These are phyloP conservation scores for Ernsta delagoae DNA, from an alignment of 2,888 invertebrate species.

Conservation along the genomic window DNA sequence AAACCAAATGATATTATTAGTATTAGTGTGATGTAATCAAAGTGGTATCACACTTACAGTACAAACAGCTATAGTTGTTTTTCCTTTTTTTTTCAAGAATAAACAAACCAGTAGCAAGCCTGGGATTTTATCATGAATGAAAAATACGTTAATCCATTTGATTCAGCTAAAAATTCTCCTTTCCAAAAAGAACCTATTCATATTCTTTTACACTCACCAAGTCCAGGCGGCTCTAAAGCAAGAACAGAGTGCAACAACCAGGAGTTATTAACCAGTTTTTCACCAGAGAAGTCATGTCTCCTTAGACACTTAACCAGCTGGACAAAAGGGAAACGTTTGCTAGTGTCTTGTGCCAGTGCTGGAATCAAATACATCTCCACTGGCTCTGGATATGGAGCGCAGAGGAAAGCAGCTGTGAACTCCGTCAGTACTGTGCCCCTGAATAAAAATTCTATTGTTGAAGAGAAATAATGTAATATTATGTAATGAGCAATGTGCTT, in stretches of 20 bases:
- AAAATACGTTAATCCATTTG: neutral
- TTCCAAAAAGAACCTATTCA: no score
- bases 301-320: conserved; percentile 73
- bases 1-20: conserved; percentile 37
- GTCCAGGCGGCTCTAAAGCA: conserved; percentile 86
- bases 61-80: no score
- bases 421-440: conserved; percentile 77
- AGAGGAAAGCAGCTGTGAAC: conserved; percentile 88
- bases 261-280: conserved; percentile 81
- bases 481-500: no score
- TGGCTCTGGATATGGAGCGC: conserved; percentile 87
- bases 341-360: conserved; percentile 80
- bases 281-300: conserved; percentile 67
- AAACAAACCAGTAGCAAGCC: no score
- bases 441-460: no score
- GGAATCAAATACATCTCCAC: conserved; percentile 89
- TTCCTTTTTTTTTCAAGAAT: no score
- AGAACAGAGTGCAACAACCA: conserved; percentile 89
- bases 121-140: no score
- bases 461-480: no score
- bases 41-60: no score
- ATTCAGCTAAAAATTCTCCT: neutral
- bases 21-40: no score
- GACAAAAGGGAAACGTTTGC: conserved; percentile 79
- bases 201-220: conserved; percentile 85